Evolutionary conservation across 2,113 vertebrate genomes (phyloP).

Genomic region (Urocolius indicus): DNA sequence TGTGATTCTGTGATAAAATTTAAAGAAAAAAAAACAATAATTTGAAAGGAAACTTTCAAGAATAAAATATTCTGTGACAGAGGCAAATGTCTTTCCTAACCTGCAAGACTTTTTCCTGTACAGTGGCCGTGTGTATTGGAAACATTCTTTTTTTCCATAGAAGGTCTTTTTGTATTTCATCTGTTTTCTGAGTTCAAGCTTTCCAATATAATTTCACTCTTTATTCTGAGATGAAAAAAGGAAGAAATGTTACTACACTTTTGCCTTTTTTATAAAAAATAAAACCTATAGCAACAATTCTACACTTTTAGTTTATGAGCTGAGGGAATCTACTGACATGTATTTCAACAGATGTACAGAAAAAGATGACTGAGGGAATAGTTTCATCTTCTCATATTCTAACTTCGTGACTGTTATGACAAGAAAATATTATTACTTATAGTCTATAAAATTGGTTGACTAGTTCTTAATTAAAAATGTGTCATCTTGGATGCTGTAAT

Average conservation of each 20-base stretch:
- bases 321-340: not conserved
- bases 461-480: not conserved
- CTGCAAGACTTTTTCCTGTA: not conserved
- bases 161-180: not conserved
- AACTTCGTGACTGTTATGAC: not conserved
- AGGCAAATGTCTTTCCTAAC: not conserved
- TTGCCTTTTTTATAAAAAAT: not conserved
- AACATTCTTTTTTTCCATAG: not conserved
- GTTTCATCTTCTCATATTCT: not conserved
- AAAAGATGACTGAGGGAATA: not conserved
- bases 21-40: not conserved
- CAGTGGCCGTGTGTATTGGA: not conserved
- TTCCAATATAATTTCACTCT: not conserved
- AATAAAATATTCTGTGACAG: not conserved
- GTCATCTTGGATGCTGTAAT: not conserved
- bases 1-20: too few species aligned
- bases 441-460: not conserved
- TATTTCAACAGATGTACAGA: not conserved
- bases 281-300: not conserved
- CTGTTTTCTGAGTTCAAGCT: not conserved
- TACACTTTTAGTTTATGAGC: not conserved
- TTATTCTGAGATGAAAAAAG: not conserved
- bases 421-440: not conserved
- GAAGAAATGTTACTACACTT: not conserved
- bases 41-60: not conserved